These are phyloP conservation scores for Aplysia californica DNA, from an alignment of 1,140 invertebrate species.

Conservation along the genomic window DNA sequence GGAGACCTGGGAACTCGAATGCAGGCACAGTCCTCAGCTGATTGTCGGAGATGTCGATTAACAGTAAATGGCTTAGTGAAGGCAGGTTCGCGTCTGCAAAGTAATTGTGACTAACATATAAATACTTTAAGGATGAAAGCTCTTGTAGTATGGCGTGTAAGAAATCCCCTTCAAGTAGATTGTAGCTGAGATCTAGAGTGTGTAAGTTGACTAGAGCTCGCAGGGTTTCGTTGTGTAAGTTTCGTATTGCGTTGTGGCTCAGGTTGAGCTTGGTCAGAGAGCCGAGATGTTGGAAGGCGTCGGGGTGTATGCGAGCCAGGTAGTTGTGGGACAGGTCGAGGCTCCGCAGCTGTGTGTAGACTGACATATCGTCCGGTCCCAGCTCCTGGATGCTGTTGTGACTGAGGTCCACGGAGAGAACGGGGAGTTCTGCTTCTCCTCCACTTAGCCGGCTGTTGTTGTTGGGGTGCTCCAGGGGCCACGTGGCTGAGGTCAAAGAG, in stretches of 20 bases:
- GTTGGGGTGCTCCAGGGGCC: neutral
- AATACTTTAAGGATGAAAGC: too few relatives aligned
- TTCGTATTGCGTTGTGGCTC: slow-evolving; percentile 52
- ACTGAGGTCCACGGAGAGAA: slow-evolving; percentile 69
- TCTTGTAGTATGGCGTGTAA: too few relatives aligned
- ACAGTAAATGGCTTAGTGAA: too few relatives aligned
- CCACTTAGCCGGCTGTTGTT: neutral
- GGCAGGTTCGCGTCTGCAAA: too few relatives aligned
- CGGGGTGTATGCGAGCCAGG: neutral
- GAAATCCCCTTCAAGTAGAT: slow-evolving; percentile 62
- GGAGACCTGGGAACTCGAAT: slow-evolving; percentile 32
- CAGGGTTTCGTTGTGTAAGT: slow-evolving; percentile 33
- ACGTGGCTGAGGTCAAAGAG: slow-evolving; percentile 33
- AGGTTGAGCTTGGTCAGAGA: slow-evolving; percentile 6
- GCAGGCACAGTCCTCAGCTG: neutral
- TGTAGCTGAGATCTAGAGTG: slow-evolving; percentile 69
- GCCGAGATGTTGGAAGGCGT: neutral
- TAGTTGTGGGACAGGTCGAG: slow-evolving; percentile 10
- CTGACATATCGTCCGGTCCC: neutral
- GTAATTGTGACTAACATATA: slow-evolving; percentile 25
- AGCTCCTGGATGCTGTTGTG: slow-evolving; percentile 62
- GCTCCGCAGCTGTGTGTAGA: neutral
- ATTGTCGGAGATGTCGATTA: slow-evolving; percentile 11
- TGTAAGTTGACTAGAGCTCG: slow-evolving; percentile 59
- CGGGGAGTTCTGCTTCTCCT: too few relatives aligned